These are phyloP conservation scores for Parapristionchus giblindavisi DNA, from an alignment of 2,888 invertebrate species.

Conservation along the genomic window DNA sequence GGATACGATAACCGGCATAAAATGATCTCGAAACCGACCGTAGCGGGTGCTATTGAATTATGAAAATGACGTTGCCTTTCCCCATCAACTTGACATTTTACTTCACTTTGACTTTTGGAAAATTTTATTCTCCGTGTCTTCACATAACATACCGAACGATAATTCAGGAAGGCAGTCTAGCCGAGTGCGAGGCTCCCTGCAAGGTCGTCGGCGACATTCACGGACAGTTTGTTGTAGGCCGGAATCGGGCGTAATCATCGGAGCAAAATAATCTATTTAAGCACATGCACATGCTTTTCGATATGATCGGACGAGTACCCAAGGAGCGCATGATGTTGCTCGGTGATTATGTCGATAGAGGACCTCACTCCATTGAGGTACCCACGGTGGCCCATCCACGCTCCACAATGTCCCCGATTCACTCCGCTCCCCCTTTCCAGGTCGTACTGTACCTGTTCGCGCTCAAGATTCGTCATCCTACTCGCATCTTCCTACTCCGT, in stretches of 20 bases:
- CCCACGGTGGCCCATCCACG: background rate
- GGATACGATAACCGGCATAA: constrained; percentile 4
- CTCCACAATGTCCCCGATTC: background rate
- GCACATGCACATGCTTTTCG: constrained; percentile 60
- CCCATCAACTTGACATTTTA: no score
- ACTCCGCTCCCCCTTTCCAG: constrained; percentile 23
- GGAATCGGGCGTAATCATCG: no score
- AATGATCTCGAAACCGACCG: no score
- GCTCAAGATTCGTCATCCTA: constrained; percentile 60
- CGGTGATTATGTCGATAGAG: constrained; percentile 65
- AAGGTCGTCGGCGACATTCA: constrained; percentile 64
- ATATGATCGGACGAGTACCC: constrained; percentile 62
- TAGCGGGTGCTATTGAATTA: no score
- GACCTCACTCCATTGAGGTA: constrained; percentile 62
- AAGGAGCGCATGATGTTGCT: constrained; percentile 57
- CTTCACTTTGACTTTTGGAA: no score
- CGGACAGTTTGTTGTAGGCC: constrained; percentile 57
- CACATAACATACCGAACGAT: no score
- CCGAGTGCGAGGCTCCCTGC: constrained; percentile 60
- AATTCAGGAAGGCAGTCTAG: constrained; percentile 56
- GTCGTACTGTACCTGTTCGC: constrained; percentile 56
- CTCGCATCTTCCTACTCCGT: constrained; percentile 56
- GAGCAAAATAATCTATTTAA: constrained; percentile 33
- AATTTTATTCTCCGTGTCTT: no score
- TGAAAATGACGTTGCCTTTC: no score